Percentiles rank a stretch among this genome's conserved stretches.
These are phyloP conservation scores for Paracyclopina nana DNA, from an alignment of 1,140 invertebrate genomes.

Conservation along the genomic window DNA sequence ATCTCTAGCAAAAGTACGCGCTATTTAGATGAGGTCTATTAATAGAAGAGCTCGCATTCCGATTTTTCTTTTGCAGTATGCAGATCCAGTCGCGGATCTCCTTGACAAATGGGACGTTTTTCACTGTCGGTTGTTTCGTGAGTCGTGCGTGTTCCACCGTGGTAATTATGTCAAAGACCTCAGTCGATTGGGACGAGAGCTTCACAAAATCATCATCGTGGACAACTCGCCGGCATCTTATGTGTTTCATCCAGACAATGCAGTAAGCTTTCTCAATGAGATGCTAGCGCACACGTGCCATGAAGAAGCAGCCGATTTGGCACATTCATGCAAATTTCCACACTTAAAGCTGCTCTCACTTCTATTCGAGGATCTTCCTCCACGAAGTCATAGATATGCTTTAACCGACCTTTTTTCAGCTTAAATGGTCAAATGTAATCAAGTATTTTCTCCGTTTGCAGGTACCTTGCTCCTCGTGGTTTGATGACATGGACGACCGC, in stretches of 20 bases:
- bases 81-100: conserved; percentile 95
- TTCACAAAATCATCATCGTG: conserved; percentile 91
- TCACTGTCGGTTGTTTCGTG: conserved; percentile 84
- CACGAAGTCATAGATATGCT: too few relatives aligned
- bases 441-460: conserved; percentile 28
- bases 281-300: too few relatives aligned
- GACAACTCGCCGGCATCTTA: conserved; percentile 99
- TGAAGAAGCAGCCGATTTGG: too few relatives aligned
- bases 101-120: conserved; percentile 96
- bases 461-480: conserved; percentile 93
- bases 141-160: conserved; percentile 97
- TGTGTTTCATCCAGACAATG: conserved; percentile 99
- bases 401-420: too few relatives aligned
- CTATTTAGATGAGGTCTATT: conserved; percentile 5
- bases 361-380: too few relatives aligned
- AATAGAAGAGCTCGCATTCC: neutral
- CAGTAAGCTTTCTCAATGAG: conserved; percentile 57
- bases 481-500: conserved; percentile 86
- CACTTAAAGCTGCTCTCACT: too few relatives aligned
- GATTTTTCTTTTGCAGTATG: conserved; percentile 47
- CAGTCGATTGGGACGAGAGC: conserved; percentile 83
- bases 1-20: conserved; percentile 71
- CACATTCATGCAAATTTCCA: too few relatives aligned
- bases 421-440: too few relatives aligned
- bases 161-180: conserved; percentile 99